These are phyloP conservation scores for Mactromeris polynyma DNA, from an alignment of 2,888 invertebrate genomes.

Conservation along the genomic window DNA sequence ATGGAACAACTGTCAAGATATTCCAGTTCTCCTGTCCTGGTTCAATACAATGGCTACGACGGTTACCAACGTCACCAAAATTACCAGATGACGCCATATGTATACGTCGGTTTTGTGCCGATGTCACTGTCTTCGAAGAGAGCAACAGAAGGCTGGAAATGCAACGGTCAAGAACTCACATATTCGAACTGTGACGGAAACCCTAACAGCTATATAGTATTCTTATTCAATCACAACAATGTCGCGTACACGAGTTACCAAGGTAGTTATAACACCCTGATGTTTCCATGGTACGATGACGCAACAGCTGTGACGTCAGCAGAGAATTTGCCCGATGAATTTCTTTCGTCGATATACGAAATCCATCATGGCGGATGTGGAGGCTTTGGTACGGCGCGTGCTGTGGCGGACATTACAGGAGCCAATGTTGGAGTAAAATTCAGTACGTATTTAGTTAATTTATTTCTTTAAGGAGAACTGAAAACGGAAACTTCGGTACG, in stretches of 20 bases:
- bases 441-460: conserved; percentile 46
- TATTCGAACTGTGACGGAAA: conserved; percentile 64
- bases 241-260: conserved; percentile 30
- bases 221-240: conserved; percentile 50
- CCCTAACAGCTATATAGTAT: conserved; percentile 60
- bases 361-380: conserved; percentile 70
- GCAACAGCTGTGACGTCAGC: conserved; percentile 9
- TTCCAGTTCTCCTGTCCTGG: conserved; percentile 35
- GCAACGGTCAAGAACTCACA: conserved; percentile 40
- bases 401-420: conserved; percentile 45
- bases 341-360: conserved; percentile 53
- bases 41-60: conserved; percentile 56
- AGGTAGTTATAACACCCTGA: conserved; percentile 20
- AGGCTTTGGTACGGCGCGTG: conserved; percentile 54
- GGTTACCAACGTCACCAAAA: conserved; percentile 48
- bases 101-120: conserved; percentile 66
- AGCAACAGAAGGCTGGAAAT: conserved; percentile 51
- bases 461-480: too few species aligned
- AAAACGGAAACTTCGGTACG: too few species aligned
- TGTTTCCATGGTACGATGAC: conserved; percentile 49
- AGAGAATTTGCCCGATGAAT: conserved; percentile 47
- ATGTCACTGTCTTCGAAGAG: neutral
- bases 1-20: conserved; percentile 55
- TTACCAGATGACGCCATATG: conserved; percentile 51
- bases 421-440: conserved; percentile 62